Evolutionary conservation across 2,113 vertebrate genomes (phyloP).

Genomic region (Gasterosteus aculeatus): DNA sequence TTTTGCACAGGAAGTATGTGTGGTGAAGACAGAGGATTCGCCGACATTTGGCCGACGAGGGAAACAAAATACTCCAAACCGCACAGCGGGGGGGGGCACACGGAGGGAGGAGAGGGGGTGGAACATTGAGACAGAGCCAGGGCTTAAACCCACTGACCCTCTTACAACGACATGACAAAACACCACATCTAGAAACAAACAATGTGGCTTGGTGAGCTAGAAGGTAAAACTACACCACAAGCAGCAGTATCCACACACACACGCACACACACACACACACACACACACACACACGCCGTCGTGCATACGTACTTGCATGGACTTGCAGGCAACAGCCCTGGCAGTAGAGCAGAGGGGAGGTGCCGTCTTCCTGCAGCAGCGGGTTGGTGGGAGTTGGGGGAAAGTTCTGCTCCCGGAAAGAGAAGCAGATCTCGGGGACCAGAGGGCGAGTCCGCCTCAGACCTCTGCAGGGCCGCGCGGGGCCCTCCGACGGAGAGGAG

Average conservation of each 20-base stretch:
- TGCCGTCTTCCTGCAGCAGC: slow-evolving; percentile 92
- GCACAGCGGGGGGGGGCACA: slow-evolving; percentile 29
- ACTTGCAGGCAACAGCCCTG: slow-evolving; percentile 89
- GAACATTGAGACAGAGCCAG: slow-evolving; percentile 54
- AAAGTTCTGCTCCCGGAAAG: slow-evolving; percentile 90
- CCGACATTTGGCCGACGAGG: slow-evolving; percentile 55
- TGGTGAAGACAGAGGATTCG: slow-evolving; percentile 65
- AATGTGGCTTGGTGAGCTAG: slow-evolving; percentile 13
- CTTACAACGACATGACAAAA: slow-evolving; percentile 41
- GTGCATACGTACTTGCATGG: slow-evolving; percentile 92
- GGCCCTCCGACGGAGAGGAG: slow-evolving; percentile 16
- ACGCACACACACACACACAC: background rate
- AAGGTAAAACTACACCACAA: slow-evolving; percentile 10
- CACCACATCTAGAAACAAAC: slow-evolving; percentile 43
- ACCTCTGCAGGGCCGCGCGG: slow-evolving; percentile 2
- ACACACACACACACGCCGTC: no score
- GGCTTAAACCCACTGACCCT: slow-evolving; percentile 71
- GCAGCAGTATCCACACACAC: background rate
- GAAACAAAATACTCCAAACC: slow-evolving; percentile 72
- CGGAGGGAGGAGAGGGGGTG: slow-evolving; percentile 31
- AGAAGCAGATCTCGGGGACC: slow-evolving; percentile 97
- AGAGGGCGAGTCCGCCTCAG: slow-evolving; percentile 84
- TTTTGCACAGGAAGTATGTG: slow-evolving; percentile 64
- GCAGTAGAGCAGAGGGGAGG: slow-evolving; percentile 91
- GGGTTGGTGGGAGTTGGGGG: slow-evolving; percentile 89